phyloP scores from a whole-genome alignment of 2,888 invertebrate species.

The Bembecia ichneumoniformis region DNA sequence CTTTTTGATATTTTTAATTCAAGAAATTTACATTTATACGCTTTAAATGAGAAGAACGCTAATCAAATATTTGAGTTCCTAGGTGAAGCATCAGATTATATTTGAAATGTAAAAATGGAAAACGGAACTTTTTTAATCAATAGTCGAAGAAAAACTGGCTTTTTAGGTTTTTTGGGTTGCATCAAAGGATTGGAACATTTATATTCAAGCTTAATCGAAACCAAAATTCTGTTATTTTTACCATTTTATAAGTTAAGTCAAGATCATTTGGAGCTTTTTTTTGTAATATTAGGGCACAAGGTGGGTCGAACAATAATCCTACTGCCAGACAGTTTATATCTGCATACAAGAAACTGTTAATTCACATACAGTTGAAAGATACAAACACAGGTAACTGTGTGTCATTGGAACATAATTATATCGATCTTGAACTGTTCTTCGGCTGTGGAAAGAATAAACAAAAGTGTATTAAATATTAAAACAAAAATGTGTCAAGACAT shows the following conservation, averaged over 20 bases:
- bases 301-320: conserved; percentile 13
- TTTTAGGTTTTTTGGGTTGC: conserved; percentile 5
- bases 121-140: not conserved
- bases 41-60: not conserved
- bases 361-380: no score
- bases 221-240: not conserved
- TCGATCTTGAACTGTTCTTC: not conserved
- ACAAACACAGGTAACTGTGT: no score
- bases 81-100: not conserved
- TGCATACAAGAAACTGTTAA: conserved; percentile 8
- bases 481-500: no score
- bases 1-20: conserved; percentile 1
- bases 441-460: not conserved
- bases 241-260: conserved; percentile 8
- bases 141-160: conserved; percentile 3
- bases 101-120: not conserved
- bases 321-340: conserved; percentile 9
- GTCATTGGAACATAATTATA: no score
- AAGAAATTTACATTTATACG: not conserved
- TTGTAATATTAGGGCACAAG: conserved; percentile 10
- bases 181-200: conserved; percentile 1
- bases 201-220: not conserved
- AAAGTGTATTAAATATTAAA: no score
- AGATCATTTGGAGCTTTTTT: conserved; percentile 12
- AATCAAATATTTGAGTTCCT: not conserved